Percentiles rank a stretch among this genome's conserved stretches.
Evolutionary conservation across 1,140 invertebrate species (phyloP).

Genomic region (Bombus soroeensis): DNA sequence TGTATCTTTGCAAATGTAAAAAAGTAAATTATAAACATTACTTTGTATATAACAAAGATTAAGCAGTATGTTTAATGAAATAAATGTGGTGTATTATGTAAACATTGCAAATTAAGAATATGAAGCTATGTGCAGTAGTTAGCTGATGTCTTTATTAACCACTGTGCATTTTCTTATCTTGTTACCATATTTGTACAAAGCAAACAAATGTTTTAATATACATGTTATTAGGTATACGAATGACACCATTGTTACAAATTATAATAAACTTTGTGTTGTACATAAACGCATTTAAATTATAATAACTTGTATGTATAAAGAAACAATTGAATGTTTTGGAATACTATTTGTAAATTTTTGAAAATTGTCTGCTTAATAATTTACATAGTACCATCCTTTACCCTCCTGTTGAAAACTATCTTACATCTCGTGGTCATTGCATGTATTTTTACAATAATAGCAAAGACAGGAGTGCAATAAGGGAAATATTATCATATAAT

Average conservation of each 20-base stretch:
- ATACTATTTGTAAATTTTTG: slow-evolving; percentile 52
- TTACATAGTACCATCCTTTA: slow-evolving; percentile 54
- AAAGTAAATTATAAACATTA: slow-evolving; percentile 21
- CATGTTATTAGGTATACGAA: slow-evolving; percentile 62
- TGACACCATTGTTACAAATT: slow-evolving; percentile 66
- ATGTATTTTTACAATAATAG: slow-evolving; percentile 34
- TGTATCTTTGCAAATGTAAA: slow-evolving; percentile 19
- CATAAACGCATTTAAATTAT: slow-evolving; percentile 61
- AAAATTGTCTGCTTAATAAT: slow-evolving; percentile 55
- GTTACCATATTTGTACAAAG: slow-evolving; percentile 65
- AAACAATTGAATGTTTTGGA: slow-evolving; percentile 53
- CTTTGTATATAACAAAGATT: slow-evolving; percentile 21
- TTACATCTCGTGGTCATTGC: slow-evolving; percentile 28
- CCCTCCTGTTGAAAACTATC: slow-evolving; percentile 39
- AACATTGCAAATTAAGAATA: slow-evolving; percentile 54
- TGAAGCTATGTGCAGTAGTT: slow-evolving; percentile 60
- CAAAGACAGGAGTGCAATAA: slow-evolving; percentile 47
- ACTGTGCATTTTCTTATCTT: slow-evolving; percentile 62
- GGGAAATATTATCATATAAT: slow-evolving; percentile 54
- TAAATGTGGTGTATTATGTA: slow-evolving; percentile 27
- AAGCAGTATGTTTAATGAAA: background rate
- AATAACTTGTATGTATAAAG: slow-evolving; percentile 58
- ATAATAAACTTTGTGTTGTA: slow-evolving; percentile 61
- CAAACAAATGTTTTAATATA: slow-evolving; percentile 64
- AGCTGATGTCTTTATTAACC: slow-evolving; percentile 64